These are phyloP conservation scores for Phrynosoma platyrhinos DNA, from an alignment of 2,113 vertebrate genomes.

Conservation along the genomic window DNA sequence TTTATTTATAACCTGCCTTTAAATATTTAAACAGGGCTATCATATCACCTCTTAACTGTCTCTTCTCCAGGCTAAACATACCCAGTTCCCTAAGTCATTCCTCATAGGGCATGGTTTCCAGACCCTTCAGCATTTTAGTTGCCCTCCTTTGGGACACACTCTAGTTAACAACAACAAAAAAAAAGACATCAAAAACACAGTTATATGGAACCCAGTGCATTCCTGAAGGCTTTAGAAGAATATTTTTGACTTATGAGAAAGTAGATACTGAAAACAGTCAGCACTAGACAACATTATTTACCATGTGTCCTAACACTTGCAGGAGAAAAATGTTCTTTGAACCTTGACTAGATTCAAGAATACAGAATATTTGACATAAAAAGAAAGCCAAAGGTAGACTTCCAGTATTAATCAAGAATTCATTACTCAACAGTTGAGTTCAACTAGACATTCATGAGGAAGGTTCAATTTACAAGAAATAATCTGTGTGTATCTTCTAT, in stretches of 20 bases:
- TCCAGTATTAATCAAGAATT: slow-evolving; percentile 5
- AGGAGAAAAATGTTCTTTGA: neutral
- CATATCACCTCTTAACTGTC: too few relatives aligned
- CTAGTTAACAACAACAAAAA: too few relatives aligned
- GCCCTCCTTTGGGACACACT: too few relatives aligned
- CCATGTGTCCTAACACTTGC: neutral
- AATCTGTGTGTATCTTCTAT: neutral
- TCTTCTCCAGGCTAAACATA: too few relatives aligned
- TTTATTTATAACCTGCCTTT: too few relatives aligned
- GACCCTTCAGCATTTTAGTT: too few relatives aligned
- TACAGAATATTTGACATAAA: slow-evolving; percentile 37
- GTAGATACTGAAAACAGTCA: neutral
- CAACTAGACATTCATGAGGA: neutral
- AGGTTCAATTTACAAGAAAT: slow-evolving; percentile 39
- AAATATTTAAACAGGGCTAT: too few relatives aligned
- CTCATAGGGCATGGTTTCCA: too few relatives aligned
- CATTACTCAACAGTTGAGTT: slow-evolving; percentile 11
- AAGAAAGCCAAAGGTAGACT: slow-evolving; percentile 36
- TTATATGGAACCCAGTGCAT: neutral
- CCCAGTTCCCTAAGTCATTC: too few relatives aligned
- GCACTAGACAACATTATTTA: slow-evolving; percentile 10
- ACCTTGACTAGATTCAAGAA: slow-evolving; percentile 38
- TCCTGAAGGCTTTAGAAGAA: neutral
- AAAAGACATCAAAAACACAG: neutral
- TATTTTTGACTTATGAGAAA: neutral